These are phyloP conservation scores for Myodes glareolus DNA, from an alignment of 2,113 vertebrate genomes.

Conservation along the genomic window DNA sequence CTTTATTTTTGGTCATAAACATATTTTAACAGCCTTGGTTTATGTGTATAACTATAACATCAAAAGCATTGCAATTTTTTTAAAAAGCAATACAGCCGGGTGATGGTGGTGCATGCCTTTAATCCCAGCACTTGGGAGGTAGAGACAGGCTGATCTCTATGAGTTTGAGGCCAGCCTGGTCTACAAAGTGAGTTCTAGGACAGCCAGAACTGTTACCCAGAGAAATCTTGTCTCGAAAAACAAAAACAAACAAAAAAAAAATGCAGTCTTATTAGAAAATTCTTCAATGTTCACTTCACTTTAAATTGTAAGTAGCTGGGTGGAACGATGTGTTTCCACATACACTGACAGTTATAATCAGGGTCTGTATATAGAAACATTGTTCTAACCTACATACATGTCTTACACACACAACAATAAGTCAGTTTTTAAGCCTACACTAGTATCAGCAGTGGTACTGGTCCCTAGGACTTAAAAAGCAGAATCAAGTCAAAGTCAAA, in stretches of 20 bases:
- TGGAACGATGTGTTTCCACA: constrained; percentile 7
- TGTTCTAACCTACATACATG: not conserved
- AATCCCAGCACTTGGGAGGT: too few species aligned
- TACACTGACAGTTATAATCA: constrained; percentile 55
- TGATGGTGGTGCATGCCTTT: too few species aligned
- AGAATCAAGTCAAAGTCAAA: constrained; percentile 66
- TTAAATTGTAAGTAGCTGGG: constrained; percentile 53
- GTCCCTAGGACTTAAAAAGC: constrained; percentile 64
- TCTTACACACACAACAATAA: not conserved
- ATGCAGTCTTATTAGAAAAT: constrained; percentile 37
- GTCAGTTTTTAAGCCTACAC: constrained; percentile 40
- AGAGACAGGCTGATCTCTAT: too few species aligned
- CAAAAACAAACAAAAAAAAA: too few species aligned
- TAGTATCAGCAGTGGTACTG: constrained; percentile 65
- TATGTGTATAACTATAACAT: constrained; percentile 42
- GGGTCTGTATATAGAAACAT: constrained; percentile 42
- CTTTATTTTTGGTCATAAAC: constrained; percentile 67
- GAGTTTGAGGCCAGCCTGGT: too few species aligned
- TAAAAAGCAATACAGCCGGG: not conserved
- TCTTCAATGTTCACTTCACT: constrained; percentile 28
- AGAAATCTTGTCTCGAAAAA: too few species aligned
- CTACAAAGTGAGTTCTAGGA: too few species aligned
- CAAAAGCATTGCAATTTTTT: constrained; percentile 37
- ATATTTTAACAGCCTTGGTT: constrained; percentile 54
- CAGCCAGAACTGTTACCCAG: too few species aligned